Conservation (phyloP, 1,140 invertebrate species). For the Dreissena rostriformis region DNA sequence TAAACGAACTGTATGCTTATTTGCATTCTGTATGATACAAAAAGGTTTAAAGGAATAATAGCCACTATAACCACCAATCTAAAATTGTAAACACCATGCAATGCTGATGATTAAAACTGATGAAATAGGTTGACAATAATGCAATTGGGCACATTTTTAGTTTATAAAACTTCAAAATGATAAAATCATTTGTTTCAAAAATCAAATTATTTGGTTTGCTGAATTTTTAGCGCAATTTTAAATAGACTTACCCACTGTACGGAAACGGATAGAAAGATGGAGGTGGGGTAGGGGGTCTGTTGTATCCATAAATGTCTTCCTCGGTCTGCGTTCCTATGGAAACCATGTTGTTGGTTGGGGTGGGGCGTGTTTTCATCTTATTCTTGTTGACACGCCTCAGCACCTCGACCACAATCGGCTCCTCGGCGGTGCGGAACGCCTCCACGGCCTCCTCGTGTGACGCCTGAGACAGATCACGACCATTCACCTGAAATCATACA, state of each 20-base stretch:
- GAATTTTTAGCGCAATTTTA: too few species aligned
- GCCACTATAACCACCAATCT: too few species aligned
- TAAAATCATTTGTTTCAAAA: too few species aligned
- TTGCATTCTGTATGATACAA: too few species aligned
- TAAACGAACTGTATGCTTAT: too few species aligned
- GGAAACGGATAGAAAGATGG: constrained; percentile 71
- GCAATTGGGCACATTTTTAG: too few species aligned
- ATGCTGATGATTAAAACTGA: too few species aligned
- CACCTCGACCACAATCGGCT: constrained; percentile 88
- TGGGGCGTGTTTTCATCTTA: constrained; percentile 74
- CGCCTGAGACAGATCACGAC: constrained; percentile 86
- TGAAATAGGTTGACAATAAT: too few species aligned
- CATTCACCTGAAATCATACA: constrained; percentile 85
- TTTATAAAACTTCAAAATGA: too few species aligned
- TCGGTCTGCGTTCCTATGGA: constrained; percentile 79
- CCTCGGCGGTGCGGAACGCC: constrained; percentile 87
- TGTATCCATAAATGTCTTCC: constrained; percentile 78
- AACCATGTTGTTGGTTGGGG: constrained; percentile 69
- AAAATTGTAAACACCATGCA: too few species aligned
- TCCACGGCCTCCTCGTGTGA: constrained; percentile 88
- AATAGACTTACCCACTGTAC: constrained; percentile 71
- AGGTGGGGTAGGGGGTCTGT: constrained; percentile 75
- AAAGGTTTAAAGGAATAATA: too few species aligned
- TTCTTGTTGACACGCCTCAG: constrained; percentile 82
- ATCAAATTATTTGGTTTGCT: too few species aligned